A percentile compares a stretch with the other conserved stretches of the same genome.
These are phyloP conservation scores for Sarcophaga bullata DNA, from an alignment of 1,140 invertebrate species.

Conservation along the genomic window DNA sequence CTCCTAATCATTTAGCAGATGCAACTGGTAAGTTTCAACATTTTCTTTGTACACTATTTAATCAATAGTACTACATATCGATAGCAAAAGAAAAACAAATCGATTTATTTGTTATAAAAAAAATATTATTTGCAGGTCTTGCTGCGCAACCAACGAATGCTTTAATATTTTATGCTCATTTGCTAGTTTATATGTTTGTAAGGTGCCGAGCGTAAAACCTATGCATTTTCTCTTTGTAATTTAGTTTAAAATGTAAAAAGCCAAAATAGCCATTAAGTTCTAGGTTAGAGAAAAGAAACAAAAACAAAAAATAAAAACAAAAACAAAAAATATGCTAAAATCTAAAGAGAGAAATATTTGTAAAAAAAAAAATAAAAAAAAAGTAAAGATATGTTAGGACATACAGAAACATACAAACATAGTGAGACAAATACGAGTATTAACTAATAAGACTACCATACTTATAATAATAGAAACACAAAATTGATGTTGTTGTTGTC, in stretches of 20 bases:
- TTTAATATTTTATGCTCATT: conserved; percentile 11
- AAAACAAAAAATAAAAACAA: neutral
- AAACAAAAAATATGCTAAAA: neutral
- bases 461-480: too few relatives aligned
- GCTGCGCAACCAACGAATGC: neutral
- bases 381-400: too few relatives aligned
- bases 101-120: too few relatives aligned
- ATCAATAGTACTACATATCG: too few relatives aligned
- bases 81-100: too few relatives aligned
- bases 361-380: neutral
- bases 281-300: neutral
- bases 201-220: conserved; percentile 7
- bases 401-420: too few relatives aligned
- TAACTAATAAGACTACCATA: too few relatives aligned
- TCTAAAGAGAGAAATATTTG: neutral
- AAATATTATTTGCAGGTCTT: neutral
- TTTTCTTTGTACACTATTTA: too few relatives aligned
- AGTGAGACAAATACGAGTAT: too few relatives aligned
- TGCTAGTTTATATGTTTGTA: neutral
- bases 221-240: neutral
- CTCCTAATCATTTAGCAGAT: conserved; percentile 62
- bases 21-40: conserved; percentile 53
- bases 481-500: too few relatives aligned
- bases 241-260: conserved; percentile 1
- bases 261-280: neutral